Percentiles rank a stretch among this genome's conserved stretches.
These are phyloP conservation scores for Tricholauxania praeusta DNA, from an alignment of 2,888 invertebrate genomes.

Conservation along the genomic window DNA sequence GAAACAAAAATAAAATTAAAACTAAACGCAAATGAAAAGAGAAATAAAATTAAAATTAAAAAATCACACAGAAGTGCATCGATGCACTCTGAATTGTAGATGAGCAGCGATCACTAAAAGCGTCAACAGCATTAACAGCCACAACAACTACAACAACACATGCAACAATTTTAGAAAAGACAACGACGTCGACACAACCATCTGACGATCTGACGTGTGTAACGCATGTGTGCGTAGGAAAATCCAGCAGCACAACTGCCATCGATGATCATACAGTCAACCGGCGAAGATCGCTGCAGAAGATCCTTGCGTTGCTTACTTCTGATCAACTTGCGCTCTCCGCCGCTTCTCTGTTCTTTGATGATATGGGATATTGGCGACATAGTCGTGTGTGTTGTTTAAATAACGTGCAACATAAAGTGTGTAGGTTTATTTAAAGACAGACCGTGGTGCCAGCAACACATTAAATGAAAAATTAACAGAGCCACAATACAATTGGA, in stretches of 20 bases:
- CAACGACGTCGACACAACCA: constrained; percentile 24
- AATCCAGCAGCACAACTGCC: constrained; percentile 40
- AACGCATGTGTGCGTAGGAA: constrained; percentile 20
- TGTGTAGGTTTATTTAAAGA: constrained; percentile 63
- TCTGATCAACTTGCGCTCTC: constrained; percentile 9
- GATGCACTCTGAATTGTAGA: constrained; percentile 1
- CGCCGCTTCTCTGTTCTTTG: constrained; percentile 9
- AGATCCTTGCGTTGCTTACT: constrained; percentile 39
- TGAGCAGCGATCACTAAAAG: constrained; percentile 30
- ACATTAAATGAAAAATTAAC: constrained; percentile 32
- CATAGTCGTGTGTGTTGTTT: constrained; percentile 55
- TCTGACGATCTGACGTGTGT: neutral
- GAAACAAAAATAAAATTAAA: constrained; percentile 8
- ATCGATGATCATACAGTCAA: neutral
- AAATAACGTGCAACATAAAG: constrained; percentile 63
- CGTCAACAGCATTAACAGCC: constrained; percentile 39
- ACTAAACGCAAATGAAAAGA: constrained; percentile 21
- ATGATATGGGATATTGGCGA: constrained; percentile 31
- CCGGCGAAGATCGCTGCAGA: constrained; percentile 31
- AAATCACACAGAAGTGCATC: constrained; percentile 16
- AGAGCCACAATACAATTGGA: constrained; percentile 14
- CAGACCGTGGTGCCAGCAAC: constrained; percentile 63
- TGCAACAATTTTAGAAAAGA: constrained; percentile 33
- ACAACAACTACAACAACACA: constrained; percentile 25
- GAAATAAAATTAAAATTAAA: constrained; percentile 36